phyloP scores from a whole-genome alignment of 2,888 invertebrate genomes.

The Dasypolia templi region DNA sequence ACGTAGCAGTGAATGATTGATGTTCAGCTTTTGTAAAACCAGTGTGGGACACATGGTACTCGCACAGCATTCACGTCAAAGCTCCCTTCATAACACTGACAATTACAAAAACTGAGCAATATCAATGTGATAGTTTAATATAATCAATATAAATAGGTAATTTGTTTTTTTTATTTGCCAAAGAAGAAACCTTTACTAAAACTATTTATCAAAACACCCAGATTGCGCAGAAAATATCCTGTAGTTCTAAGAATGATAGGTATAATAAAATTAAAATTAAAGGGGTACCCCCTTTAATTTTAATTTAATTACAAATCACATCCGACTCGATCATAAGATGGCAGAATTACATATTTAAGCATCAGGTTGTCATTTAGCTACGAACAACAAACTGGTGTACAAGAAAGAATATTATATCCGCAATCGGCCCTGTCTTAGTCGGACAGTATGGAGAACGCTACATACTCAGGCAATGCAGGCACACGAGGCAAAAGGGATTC shows the following conservation, averaged over 20 bases:
- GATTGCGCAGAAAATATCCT: neutral
- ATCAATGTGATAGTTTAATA: constrained; percentile 64
- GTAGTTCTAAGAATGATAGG: neutral
- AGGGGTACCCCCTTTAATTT: no score
- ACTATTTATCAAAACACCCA: neutral
- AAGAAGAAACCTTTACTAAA: neutral
- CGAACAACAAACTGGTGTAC: neutral
- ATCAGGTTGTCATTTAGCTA: neutral
- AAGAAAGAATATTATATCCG: neutral
- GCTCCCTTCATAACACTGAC: constrained; percentile 14
- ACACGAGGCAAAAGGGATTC: neutral
- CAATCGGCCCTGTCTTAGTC: neutral
- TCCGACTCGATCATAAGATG: neutral
- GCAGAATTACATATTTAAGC: neutral
- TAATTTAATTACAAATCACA: neutral
- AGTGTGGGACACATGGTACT: neutral
- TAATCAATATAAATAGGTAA: constrained; percentile 50
- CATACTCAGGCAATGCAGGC: neutral
- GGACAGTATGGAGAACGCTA: neutral
- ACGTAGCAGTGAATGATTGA: constrained; percentile 27
- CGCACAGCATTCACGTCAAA: constrained; percentile 2
- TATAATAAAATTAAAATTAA: no score
- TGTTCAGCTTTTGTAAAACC: constrained; percentile 54
- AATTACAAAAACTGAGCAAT: constrained; percentile 57
- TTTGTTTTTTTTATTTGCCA: constrained; percentile 21